phyloP scores from a whole-genome alignment of 2,797 vertebrate genomes.

The Aulostomus chinensis region DNA sequence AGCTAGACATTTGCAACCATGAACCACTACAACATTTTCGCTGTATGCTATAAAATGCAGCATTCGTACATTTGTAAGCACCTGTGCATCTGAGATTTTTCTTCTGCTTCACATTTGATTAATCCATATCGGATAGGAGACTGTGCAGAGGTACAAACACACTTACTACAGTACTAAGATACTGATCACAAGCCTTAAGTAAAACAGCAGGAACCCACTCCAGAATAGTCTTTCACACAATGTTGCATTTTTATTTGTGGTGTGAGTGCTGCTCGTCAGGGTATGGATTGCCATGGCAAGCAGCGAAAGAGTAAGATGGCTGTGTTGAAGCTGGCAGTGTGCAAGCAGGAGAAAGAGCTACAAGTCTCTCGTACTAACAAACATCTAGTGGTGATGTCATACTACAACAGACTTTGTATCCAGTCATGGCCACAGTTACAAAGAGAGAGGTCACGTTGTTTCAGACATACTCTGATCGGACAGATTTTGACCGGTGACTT shows the following conservation, averaged over 20 bases:
- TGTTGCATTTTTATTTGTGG: conserved; percentile 37
- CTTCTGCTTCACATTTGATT: conserved; percentile 14
- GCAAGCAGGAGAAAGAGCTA: conserved; percentile 49
- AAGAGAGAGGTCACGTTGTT: conserved; percentile 42
- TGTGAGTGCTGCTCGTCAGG: conserved; percentile 65
- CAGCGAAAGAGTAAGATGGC: conserved; percentile 39
- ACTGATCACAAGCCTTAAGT: conserved; percentile 35
- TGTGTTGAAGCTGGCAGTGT: conserved; percentile 71
- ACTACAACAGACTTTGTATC: conserved; percentile 69
- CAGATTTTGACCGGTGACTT: conserved; percentile 15
- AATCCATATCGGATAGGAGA: conserved; percentile 50
- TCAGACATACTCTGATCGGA: conserved; percentile 21
- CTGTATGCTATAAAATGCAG: conserved; percentile 26
- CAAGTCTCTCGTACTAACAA: conserved; percentile 34
- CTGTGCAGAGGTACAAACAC: conserved; percentile 56
- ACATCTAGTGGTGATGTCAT: conserved; percentile 50
- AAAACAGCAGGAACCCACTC: conserved; percentile 27
- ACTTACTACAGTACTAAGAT: conserved; percentile 57
- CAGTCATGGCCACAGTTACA: conserved; percentile 63
- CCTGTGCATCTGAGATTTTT: conserved; percentile 19
- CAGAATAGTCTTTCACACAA: conserved; percentile 42
- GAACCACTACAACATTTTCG: conserved; percentile 21
- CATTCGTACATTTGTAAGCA: conserved; percentile 3
- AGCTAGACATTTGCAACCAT: conserved; percentile 32
- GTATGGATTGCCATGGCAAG: conserved; percentile 34